phyloP scores from a whole-genome alignment of 1,140 invertebrate species.

The Drosophila subobscura region DNA sequence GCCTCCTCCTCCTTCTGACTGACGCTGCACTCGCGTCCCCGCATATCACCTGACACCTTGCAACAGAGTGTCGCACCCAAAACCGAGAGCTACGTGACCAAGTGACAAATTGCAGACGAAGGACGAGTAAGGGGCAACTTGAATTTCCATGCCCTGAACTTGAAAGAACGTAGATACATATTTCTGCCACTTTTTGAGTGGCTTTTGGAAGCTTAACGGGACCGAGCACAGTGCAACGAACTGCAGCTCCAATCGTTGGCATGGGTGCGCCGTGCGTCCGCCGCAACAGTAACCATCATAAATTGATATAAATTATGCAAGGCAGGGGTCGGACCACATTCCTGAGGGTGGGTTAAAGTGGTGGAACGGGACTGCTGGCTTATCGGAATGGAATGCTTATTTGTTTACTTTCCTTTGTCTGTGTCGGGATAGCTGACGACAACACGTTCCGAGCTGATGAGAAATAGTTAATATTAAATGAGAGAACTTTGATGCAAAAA shows the following conservation, averaged over 20 bases:
- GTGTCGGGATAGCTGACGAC: neutral
- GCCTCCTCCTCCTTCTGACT: neutral
- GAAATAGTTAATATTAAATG: too few relatives aligned
- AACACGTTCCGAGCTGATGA: neutral
- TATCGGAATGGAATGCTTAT: conserved; percentile 28
- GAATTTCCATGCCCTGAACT: conserved; percentile 71
- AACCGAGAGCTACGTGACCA: conserved; percentile 70
- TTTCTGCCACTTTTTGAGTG: conserved; percentile 52
- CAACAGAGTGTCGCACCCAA: conserved; percentile 34
- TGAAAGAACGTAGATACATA: conserved; percentile 58
- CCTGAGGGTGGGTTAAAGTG: neutral
- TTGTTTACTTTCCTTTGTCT: conserved; percentile 44
- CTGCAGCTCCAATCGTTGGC: conserved; percentile 50
- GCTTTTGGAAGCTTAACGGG: conserved; percentile 21
- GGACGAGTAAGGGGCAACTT: conserved; percentile 39
- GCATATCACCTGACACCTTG: conserved; percentile 53
- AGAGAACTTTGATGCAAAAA: too few relatives aligned
- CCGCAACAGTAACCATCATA: conserved; percentile 24
- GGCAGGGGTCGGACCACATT: conserved; percentile 30
- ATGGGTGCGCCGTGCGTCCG: conserved; percentile 31
- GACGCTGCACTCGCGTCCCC: conserved; percentile 1
- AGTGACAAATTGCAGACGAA: conserved; percentile 76
- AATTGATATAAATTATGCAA: conserved; percentile 59
- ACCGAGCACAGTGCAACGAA: conserved; percentile 61
- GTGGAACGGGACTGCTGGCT: neutral